Evolutionary conservation across 2,888 invertebrate genomes (phyloP).

Genomic region (Crepidodera aurea): DNA sequence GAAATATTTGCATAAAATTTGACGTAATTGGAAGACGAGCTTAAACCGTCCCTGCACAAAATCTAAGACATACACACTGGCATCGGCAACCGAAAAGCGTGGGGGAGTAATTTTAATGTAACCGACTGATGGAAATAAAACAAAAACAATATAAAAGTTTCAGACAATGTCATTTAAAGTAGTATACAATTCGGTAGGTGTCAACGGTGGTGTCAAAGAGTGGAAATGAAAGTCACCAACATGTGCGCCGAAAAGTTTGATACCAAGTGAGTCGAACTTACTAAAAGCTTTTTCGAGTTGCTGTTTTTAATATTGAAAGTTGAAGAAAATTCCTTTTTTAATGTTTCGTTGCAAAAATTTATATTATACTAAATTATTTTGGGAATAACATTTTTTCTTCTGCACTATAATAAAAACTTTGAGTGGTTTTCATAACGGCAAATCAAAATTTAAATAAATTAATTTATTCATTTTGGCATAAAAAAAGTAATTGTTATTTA

Average conservation of each 20-base stretch:
- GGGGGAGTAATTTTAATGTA: conserved; percentile 48
- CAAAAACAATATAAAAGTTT: conserved; percentile 49
- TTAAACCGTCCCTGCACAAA: conserved; percentile 8
- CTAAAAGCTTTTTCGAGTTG: background rate
- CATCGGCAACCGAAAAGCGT: conserved; percentile 39
- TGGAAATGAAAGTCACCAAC: conserved; percentile 14
- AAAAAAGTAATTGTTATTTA: no score
- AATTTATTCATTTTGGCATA: no score
- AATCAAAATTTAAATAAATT: no score
- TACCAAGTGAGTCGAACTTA: conserved; percentile 2
- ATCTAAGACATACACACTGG: conserved; percentile 1
- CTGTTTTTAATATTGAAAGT: no score
- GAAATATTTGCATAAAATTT: no score
- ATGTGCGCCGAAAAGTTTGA: conserved; percentile 49
- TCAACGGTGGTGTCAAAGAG: conserved; percentile 16
- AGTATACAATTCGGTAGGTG: conserved; percentile 28
- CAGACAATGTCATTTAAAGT: conserved; percentile 41
- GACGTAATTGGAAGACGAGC: no score
- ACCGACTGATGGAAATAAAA: conserved; percentile 44
- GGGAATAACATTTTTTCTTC: no score
- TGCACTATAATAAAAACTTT: no score
- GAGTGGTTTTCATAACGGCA: no score
- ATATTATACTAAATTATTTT: no score
- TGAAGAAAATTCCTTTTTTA: no score
- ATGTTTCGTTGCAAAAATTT: no score